Percentiles rank a stretch among this genome's conserved stretches.
Evolutionary conservation across 2,113 vertebrate genomes (phyloP).

Genomic region (Phyllostomus hastatus): DNA sequence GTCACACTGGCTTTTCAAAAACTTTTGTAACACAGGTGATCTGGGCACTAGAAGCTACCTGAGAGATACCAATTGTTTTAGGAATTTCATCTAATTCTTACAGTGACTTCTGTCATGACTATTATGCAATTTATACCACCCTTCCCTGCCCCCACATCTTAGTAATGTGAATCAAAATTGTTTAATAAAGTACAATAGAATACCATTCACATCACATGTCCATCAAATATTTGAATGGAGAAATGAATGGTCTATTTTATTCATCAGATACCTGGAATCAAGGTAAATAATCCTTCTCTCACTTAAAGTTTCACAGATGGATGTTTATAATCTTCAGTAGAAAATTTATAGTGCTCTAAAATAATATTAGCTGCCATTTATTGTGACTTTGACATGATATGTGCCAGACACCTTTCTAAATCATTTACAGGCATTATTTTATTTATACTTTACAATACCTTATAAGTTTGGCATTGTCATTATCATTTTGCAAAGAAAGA

Average conservation of each 20-base stretch:
- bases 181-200: not conserved
- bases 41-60: not conserved
- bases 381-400: not conserved
- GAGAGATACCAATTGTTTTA: not conserved
- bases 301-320: not conserved
- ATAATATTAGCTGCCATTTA: not conserved
- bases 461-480: not conserved
- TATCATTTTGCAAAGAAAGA: not conserved
- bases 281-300: slow-evolving; percentile 22
- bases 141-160: not conserved
- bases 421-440: not conserved
- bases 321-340: not conserved
- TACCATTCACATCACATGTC: not conserved
- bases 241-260: slow-evolving; percentile 11
- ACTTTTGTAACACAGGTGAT: not conserved
- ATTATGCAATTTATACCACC: not conserved
- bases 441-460: not conserved
- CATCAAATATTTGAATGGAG: slow-evolving; percentile 3
- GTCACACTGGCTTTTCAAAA: not conserved
- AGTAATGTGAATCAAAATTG: not conserved
- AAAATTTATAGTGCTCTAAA: not conserved
- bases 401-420: not conserved
- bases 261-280: slow-evolving; percentile 7
- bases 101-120: not conserved
- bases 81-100: slow-evolving; percentile 1